Evolutionary conservation across 2,888 invertebrate species (phyloP), one percentile per base, ranked within the genome.

Genomic region (Dicyrtomina minuta): DNA sequence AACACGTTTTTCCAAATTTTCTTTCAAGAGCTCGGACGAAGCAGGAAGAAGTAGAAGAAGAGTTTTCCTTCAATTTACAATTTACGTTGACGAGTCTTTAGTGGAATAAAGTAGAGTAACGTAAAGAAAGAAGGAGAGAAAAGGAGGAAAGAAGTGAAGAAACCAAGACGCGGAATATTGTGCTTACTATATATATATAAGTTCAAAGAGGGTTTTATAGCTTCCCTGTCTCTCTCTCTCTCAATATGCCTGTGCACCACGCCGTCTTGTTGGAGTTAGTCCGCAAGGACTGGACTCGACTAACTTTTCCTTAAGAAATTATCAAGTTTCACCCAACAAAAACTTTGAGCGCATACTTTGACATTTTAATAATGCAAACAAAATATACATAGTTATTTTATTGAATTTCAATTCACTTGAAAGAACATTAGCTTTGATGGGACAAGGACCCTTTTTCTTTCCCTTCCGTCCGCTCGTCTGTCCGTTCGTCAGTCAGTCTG

Each of bases 391-490:
- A 49, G 33, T 62, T 62, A 62, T 62, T 62, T 62, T 62, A 62
- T 62, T 62, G 62, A 62, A 62, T 62, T 62, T 62, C 62, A 62
- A 62, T 62, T 62, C 62, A 26, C 49, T 62, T 49, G 17, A 24
- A 62, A 26, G 26, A 46, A 62, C 62, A 62, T 62, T 49, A 62
- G 49, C 44, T 62, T 62, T 62, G 49, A 49, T 62, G 62, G 62
- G 62, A 26, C 49, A 62, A 33, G 49, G 49, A 26, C 62, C 46
- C 51, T 12, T 8, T 51, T 17, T 20, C 20, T 10, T 20, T 17
- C 51, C 33, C n/a, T 15, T 27, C 27, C 27, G 13, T 33, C 56
- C 27, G 27, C 1, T 1, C 13, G 27, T 56, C 26, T 27, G n/a
- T 56, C 56, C 10, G n/a, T n/a, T n/a, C n/a, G n/a, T n/a, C n/a